Base-by-base conservation (phyloP, 2,113 vertebrate genomes). In the Neodontobutis hainanensis region DNA sequence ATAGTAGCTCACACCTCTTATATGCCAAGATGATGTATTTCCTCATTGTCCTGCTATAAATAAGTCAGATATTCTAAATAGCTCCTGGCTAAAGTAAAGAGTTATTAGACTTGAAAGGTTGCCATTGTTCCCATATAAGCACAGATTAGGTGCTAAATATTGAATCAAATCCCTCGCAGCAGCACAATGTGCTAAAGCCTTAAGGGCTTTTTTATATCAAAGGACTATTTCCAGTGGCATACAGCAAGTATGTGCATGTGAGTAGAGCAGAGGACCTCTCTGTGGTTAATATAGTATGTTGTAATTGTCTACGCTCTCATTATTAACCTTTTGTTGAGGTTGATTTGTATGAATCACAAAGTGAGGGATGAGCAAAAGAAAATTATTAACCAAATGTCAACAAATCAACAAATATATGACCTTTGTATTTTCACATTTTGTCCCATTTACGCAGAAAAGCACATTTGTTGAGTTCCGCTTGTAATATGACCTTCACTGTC, bases 371-470 rank as follows among this genome's bases (percentile, higher is more conserved):
- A 77, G 45, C 44, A 40, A 14, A 8, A 60, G 34, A 38, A 65
- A 84, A 85, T 85, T 6, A 87, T 84, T 81, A 75, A 81, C 77
- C 44, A 42, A 40, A 47, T 34, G 44, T 62, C 71, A 70, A 32
- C 19, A 43, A 45, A 19, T 51, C 43, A 55, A 19, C 14, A 14
- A 34, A 32, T 51, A 68, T 45, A 64, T 81, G 67, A 87, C 69
- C 80, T 82, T 86, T 72, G 63, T 34, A 51, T 78, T 50, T 11
- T 65, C 35, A 16, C 46, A 16, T 65, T 76, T 74, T 1, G 0
- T 66, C n/a, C 70, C 32, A 15, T 36, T 55, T 0, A 38, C 11
- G 12, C 12, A 40, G 38, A 40, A 40, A 6, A 6, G 8, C 5
- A 40, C 38, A 40, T 40, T 27, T 27, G 19, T 27, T 27, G 19